Conservation (phyloP, 2,888 invertebrate genomes). For the Nomada goodeniana region DNA sequence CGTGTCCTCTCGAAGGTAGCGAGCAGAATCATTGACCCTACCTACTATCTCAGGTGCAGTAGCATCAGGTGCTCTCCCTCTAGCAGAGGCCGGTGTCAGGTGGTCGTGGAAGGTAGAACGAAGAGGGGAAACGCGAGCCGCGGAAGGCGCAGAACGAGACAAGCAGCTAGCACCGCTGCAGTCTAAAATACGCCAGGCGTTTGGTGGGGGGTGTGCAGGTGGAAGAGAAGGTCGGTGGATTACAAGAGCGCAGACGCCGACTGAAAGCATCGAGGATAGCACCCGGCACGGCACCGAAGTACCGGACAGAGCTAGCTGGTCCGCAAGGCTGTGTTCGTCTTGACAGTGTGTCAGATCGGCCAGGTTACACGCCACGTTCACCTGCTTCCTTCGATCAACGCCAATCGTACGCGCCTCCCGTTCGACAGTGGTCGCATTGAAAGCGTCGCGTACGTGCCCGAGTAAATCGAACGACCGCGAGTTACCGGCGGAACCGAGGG, state of each 20-base stretch:
- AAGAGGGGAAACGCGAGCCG: neutral
- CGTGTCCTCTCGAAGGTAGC: slow-evolving; percentile 4
- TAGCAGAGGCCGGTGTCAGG: slow-evolving; percentile 27
- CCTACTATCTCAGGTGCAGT: slow-evolving; percentile 37
- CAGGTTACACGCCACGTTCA: slow-evolving; percentile 24
- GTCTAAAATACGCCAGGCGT: slow-evolving; percentile 53
- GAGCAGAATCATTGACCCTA: slow-evolving; percentile 54
- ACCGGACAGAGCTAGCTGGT: slow-evolving; percentile 83
- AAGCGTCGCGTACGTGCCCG: slow-evolving; percentile 5
- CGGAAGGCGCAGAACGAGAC: slow-evolving; percentile 11
- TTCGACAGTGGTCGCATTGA: neutral
- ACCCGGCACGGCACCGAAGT: slow-evolving; percentile 79
- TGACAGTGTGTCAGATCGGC: slow-evolving; percentile 10
- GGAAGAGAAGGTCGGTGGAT: slow-evolving; percentile 70
- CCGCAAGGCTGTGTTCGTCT: slow-evolving; percentile 71
- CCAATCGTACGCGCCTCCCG: neutral
- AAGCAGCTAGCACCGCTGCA: slow-evolving; percentile 51
- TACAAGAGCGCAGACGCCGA: slow-evolving; percentile 79
- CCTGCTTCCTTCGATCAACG: neutral
- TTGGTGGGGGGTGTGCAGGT: slow-evolving; percentile 65
- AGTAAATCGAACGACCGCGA: slow-evolving; percentile 6
- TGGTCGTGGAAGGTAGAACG: neutral
- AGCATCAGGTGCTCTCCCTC: slow-evolving; percentile 39
- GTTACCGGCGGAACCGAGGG: slow-evolving; percentile 38
- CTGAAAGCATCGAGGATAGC: slow-evolving; percentile 76